Conservation (phyloP, 2,113 vertebrate genomes). For the Taurulus bubalis region DNA sequence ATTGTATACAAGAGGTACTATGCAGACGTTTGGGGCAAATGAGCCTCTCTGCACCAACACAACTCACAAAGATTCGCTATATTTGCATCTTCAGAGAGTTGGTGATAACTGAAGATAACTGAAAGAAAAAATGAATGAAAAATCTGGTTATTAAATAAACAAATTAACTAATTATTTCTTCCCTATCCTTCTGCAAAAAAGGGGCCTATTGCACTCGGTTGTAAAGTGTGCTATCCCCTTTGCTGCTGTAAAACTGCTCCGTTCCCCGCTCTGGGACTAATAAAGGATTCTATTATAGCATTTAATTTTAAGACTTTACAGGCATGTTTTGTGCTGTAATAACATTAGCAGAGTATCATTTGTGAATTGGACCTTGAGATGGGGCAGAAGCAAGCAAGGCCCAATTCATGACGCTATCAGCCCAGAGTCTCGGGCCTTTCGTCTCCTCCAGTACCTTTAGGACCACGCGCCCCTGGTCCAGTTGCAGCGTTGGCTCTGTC, state of each 20-base stretch:
- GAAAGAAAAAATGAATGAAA: not conserved
- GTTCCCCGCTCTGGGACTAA: not conserved
- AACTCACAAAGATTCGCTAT: not conserved
- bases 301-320: not conserved
- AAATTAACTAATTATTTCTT: not conserved
- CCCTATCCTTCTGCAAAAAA: not conserved
- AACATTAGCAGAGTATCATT: not conserved
- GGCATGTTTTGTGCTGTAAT: no score
- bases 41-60: not conserved
- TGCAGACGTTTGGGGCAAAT: not conserved
- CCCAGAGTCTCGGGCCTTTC: not conserved
- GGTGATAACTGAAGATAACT: not conserved
- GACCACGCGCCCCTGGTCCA: not conserved
- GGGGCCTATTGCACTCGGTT: not conserved
- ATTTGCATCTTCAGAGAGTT: not conserved
- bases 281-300: not conserved
- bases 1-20: no score
- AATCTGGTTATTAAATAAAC: not conserved
- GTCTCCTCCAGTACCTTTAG: not conserved
- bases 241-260: not conserved
- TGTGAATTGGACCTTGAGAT: not conserved
- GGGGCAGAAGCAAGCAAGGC: not conserved
- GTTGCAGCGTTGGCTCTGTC: not conserved
- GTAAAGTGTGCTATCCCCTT: not conserved
- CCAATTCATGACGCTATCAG: not conserved